These are phyloP conservation scores for Plecotus auritus DNA, from an alignment of 2,113 vertebrate species.

Conservation along the genomic window DNA sequence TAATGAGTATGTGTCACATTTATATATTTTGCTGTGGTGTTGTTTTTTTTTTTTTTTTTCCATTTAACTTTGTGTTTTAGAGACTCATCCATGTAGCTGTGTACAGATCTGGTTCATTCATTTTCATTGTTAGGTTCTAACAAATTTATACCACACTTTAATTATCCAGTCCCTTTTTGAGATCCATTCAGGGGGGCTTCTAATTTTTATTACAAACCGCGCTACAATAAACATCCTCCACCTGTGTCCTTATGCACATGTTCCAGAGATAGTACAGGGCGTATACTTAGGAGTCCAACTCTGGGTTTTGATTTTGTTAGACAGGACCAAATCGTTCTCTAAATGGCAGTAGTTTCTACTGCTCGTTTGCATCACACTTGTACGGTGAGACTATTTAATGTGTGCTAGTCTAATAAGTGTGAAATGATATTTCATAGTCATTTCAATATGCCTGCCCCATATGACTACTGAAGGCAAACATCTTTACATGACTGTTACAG, in stretches of 20 bases:
- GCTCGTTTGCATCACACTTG: neutral
- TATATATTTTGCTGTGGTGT: neutral
- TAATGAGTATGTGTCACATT: neutral
- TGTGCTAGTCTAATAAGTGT: conserved; percentile 5
- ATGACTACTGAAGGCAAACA: neutral
- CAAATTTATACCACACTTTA: neutral
- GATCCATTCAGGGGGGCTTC: neutral
- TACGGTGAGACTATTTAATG: neutral
- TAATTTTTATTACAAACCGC: neutral
- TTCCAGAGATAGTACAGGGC: neutral
- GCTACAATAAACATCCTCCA: neutral
- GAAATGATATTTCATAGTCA: conserved; percentile 41
- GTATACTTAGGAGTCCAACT: rapidly evolving
- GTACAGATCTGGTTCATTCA: neutral
- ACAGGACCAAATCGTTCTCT: neutral
- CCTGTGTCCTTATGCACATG: neutral
- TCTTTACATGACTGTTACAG: neutral
- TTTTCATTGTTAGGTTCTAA: neutral
- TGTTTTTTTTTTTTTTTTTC: neutral
- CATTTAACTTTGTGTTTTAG: neutral
- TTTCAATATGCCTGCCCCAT: neutral
- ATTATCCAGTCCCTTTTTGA: neutral
- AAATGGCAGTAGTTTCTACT: neutral
- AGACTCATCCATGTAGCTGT: neutral
- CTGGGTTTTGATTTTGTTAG: neutral